phyloP scores from a whole-genome alignment of 2,888 invertebrate genomes.

The Drosophila macrospina region DNA sequence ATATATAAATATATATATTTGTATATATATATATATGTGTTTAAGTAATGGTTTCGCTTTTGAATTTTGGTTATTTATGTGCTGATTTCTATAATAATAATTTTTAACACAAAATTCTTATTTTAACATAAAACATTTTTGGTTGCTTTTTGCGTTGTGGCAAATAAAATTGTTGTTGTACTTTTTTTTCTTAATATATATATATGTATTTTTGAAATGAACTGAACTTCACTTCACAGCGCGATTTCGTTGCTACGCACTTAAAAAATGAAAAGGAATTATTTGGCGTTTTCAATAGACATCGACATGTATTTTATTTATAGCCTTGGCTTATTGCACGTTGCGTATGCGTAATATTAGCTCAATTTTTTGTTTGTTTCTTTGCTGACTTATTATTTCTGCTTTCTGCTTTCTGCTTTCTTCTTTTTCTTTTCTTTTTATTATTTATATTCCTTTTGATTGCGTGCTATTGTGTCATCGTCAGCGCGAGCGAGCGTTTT shows the following conservation, averaged over 20 bases:
- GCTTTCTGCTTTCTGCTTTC: neutral
- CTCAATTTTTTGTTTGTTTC: constrained; percentile 35
- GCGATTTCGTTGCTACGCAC: constrained; percentile 48
- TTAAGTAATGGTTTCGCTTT: no score
- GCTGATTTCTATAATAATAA: constrained; percentile 41
- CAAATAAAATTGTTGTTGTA: constrained; percentile 32
- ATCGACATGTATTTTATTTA: constrained; percentile 49
- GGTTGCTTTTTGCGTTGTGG: constrained; percentile 44
- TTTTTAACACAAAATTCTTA: constrained; percentile 44
- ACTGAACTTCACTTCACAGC: constrained; percentile 67
- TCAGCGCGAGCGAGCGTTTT: constrained; percentile 77
- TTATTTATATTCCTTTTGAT: constrained; percentile 29
- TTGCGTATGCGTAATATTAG: constrained; percentile 71
- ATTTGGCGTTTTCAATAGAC: constrained; percentile 19
- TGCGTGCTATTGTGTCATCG: constrained; percentile 72
- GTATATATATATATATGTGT: no score
- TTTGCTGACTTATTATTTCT: constrained; percentile 22
- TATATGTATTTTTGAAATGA: constrained; percentile 26
- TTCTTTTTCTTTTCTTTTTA: neutral
- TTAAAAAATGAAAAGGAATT: constrained; percentile 62
- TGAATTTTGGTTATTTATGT: constrained; percentile 36
- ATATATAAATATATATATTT: no score
- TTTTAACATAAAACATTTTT: constrained; percentile 55
- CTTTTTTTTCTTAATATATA: neutral
- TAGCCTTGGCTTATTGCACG: constrained; percentile 51